phyloP scores from a whole-genome alignment of 2,797 vertebrate genomes.

The Pantherophis alleghaniensis region DNA sequence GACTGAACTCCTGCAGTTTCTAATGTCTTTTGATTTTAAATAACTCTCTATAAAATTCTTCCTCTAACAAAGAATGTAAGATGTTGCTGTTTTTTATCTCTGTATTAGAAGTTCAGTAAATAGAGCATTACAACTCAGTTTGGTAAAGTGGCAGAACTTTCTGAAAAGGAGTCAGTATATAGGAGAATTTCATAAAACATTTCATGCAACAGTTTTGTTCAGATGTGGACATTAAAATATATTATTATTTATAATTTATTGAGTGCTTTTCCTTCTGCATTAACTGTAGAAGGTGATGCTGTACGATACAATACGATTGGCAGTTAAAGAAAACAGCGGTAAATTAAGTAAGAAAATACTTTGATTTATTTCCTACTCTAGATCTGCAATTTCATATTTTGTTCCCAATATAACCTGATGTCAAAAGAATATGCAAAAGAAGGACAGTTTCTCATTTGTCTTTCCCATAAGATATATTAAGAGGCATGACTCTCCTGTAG shows the following conservation, averaged over 20 bases:
- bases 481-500: background rate
- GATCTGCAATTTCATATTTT: background rate
- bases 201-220: background rate
- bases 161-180: background rate
- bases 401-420: background rate
- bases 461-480: background rate
- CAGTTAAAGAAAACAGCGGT: background rate
- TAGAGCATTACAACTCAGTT: background rate
- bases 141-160: background rate
- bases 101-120: background rate
- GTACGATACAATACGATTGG: background rate
- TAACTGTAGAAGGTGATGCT: background rate
- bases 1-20: background rate
- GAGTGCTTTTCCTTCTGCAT: background rate
- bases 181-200: background rate
- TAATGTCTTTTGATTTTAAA: background rate
- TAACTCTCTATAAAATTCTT: background rate
- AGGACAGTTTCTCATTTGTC: background rate
- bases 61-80: background rate
- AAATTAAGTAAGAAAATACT: background rate
- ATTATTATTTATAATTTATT: background rate
- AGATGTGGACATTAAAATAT: background rate
- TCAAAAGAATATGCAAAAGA: background rate
- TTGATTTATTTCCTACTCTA: background rate
- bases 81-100: background rate